Conservation (phyloP, 2,888 invertebrate genomes). For the Cosmia trapezina region DNA sequence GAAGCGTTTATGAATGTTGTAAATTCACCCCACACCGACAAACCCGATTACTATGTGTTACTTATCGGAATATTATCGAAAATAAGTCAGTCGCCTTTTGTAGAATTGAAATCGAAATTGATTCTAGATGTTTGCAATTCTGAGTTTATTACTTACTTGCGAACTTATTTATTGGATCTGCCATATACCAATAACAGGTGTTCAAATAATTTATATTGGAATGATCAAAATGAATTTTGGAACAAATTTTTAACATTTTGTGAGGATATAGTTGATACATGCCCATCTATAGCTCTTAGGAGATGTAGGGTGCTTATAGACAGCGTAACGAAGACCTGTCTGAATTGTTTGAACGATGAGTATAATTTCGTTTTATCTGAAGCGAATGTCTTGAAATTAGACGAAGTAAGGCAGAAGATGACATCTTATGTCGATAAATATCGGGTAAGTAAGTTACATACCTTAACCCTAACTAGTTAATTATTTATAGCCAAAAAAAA, state of each 20-base stretch:
- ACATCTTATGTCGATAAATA: background rate
- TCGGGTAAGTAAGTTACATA: too few relatives aligned
- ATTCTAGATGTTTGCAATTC: slow-evolving; percentile 81
- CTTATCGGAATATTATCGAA: slow-evolving; percentile 82
- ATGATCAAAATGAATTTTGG: slow-evolving; percentile 80
- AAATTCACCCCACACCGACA: slow-evolving; percentile 70
- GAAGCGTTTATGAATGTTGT: slow-evolving; percentile 77
- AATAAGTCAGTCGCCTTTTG: slow-evolving; percentile 78
- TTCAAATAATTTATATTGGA: slow-evolving; percentile 78
- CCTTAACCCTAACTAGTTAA: too few relatives aligned
- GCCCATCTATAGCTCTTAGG: slow-evolving; percentile 77
- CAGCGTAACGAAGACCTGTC: slow-evolving; percentile 72
- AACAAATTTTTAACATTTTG: slow-evolving; percentile 77
- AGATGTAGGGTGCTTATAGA: slow-evolving; percentile 79
- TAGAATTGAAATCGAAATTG: slow-evolving; percentile 77
- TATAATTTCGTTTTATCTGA: slow-evolving; percentile 73
- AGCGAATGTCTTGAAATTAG: slow-evolving; percentile 67
- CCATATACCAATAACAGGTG: slow-evolving; percentile 70
- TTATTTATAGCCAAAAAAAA: too few relatives aligned
- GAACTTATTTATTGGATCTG: slow-evolving; percentile 79
- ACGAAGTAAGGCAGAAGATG: slow-evolving; percentile 71
- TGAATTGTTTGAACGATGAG: slow-evolving; percentile 73
- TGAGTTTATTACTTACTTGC: slow-evolving; percentile 74
- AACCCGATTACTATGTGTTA: slow-evolving; percentile 79
- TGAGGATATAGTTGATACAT: slow-evolving; percentile 78